These are phyloP conservation scores for Emydoidea blandingii DNA, from an alignment of 2,797 vertebrate genomes.

Conservation along the genomic window DNA sequence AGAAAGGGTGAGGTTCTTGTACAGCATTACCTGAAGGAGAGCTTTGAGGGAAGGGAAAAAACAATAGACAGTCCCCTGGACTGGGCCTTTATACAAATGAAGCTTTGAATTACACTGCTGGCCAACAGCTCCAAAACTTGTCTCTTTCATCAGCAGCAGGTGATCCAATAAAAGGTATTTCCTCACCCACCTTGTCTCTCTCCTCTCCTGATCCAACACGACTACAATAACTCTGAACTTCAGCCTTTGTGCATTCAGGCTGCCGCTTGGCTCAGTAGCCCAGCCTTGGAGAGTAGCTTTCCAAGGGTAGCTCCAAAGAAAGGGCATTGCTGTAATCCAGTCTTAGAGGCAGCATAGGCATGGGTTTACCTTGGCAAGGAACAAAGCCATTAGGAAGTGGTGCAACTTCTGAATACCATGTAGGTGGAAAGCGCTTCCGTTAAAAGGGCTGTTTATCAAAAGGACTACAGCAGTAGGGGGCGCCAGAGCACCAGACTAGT, in stretches of 20 bases:
- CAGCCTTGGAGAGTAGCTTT: neutral
- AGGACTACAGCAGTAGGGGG: neutral
- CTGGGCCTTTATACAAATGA: neutral
- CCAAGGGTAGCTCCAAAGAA: neutral
- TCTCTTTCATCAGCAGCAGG: neutral
- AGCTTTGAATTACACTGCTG: neutral
- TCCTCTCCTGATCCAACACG: neutral
- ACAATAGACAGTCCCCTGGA: too few species aligned
- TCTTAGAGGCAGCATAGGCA: neutral
- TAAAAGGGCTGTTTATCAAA: neutral
- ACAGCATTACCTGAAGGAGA: too few species aligned
- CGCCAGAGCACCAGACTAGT: neutral
- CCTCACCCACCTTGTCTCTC: neutral
- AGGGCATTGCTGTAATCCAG: neutral
- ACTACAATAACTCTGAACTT: neutral
- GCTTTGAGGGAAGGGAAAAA: neutral
- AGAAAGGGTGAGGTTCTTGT: slow-evolving; percentile 83
- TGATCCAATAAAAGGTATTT: neutral
- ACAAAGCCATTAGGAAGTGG: neutral
- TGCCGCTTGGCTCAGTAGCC: neutral
- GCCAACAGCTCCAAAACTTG: neutral
- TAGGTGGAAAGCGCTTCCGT: neutral
- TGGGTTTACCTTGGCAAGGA: neutral
- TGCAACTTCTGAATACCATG: neutral
- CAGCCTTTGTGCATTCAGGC: neutral